A percentile compares a stretch with the other conserved stretches of the same genome.
These are phyloP conservation scores for Laspeyria flexula DNA, from an alignment of 2,888 invertebrate genomes.

Conservation along the genomic window DNA sequence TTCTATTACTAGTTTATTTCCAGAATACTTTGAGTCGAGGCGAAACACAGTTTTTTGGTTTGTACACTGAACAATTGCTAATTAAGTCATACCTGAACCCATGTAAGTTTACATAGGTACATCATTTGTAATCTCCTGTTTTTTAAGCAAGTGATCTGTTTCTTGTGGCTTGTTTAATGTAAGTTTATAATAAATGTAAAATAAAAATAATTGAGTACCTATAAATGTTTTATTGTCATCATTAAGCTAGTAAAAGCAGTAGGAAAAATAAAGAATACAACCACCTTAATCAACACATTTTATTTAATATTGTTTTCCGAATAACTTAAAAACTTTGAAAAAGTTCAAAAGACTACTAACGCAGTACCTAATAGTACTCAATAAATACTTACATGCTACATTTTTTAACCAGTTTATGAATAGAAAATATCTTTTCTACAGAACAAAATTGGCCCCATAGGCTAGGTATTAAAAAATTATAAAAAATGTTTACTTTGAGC, in stretches of 20 bases:
- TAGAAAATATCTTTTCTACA: conserved; percentile 61
- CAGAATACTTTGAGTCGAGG: too few species aligned
- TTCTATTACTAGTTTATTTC: too few species aligned
- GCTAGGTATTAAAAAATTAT: conserved; percentile 66
- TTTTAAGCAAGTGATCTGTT: too few species aligned
- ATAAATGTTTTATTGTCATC: too few species aligned
- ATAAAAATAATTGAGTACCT: too few species aligned
- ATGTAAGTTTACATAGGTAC: too few species aligned
- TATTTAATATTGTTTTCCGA: conserved; percentile 80
- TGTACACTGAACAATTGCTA: too few species aligned
- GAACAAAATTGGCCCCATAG: conserved; percentile 79
- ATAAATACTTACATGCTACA: conserved; percentile 82
- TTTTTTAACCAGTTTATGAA: conserved; percentile 62
- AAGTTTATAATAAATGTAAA: too few species aligned
- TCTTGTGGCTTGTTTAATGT: too few species aligned
- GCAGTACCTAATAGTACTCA: conserved; percentile 68
- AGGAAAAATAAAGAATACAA: conserved; percentile 32
- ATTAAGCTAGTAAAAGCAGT: neutral
- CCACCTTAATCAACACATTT: conserved; percentile 72
- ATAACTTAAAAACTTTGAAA: conserved; percentile 84
- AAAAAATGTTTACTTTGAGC: conserved; percentile 60
- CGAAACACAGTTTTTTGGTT: too few species aligned
- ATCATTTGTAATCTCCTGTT: too few species aligned
- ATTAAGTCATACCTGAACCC: too few species aligned
- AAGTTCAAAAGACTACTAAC: conserved; percentile 78